Evolutionary conservation across 2,797 vertebrate genomes (phyloP).

Genomic region (Hybognathus amarus): DNA sequence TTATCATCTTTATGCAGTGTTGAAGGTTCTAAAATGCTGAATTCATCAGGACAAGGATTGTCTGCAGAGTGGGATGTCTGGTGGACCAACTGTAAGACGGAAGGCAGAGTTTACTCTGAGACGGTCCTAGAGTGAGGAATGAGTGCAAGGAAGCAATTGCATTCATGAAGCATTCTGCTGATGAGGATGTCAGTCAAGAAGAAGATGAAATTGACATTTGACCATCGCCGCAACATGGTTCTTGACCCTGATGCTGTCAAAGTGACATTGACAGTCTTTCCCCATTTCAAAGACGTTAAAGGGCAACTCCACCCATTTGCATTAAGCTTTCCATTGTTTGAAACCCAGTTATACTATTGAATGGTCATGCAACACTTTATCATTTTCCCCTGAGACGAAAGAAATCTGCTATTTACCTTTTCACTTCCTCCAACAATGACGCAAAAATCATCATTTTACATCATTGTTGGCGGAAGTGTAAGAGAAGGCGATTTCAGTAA

Average conservation of each 20-base stretch:
- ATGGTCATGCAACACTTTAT: no score
- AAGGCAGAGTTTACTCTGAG: slow-evolving; percentile 52
- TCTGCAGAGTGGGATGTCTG: slow-evolving; percentile 21
- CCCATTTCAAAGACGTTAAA: slow-evolving; percentile 57
- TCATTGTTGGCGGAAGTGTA: no score
- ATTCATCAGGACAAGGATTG: slow-evolving; percentile 29
- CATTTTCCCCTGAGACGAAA: no score
- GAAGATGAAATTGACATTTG: slow-evolving; percentile 63
- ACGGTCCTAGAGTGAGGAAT: slow-evolving; percentile 54
- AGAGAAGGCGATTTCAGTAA: no score
- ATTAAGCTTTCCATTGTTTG: no score
- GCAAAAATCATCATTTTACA: no score
- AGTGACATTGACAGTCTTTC: slow-evolving; percentile 33
- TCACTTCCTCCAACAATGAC: no score
- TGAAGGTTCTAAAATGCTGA: neutral
- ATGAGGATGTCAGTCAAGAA: slow-evolving; percentile 60
- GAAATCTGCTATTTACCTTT: no score
- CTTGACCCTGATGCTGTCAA: slow-evolving; percentile 41
- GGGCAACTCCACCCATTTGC: no score
- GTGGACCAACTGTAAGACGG: slow-evolving; percentile 54
- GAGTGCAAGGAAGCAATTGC: slow-evolving; percentile 57
- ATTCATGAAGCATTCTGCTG: slow-evolving; percentile 60
- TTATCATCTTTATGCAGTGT: neutral
- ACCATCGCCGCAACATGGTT: slow-evolving; percentile 48
- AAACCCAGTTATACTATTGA: no score